Evolutionary conservation across 2,113 vertebrate species (phyloP), one percentile per base, ranked within the genome.

Genomic region (Nansenia antarctica): DNA sequence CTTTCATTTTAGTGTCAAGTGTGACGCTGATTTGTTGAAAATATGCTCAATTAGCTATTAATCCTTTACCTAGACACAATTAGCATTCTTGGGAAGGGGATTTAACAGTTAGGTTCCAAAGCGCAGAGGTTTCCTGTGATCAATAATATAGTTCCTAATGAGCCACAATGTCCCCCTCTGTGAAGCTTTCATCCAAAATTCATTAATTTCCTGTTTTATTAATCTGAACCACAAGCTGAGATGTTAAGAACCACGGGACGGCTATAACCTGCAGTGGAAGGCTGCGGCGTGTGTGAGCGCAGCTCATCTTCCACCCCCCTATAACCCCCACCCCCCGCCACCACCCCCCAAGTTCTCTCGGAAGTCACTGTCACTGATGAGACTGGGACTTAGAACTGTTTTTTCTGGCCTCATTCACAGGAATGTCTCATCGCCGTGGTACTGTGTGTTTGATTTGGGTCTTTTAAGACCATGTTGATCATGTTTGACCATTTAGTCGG

Each of bases 221-320:
- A 52, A 69, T 59, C 53, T 49, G 9, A 31, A 57, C 54, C 42
- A 37, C 52, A 52, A 24, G 22, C 30, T 26, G 54, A n/a, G 54
- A 39, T 70, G 67, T 70, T 57, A 52, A 20, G 8, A 52, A 52
- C 47, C 47, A 52, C 39, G 7, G 39, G 11, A 15, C 39, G 18
- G 39, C 39, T 42, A 87, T 59, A 86, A 88, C 77, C 90, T 76
- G 59, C 78, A 83, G 81, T 62, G 62, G 49, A 67, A 74, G 34
- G 78, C 69, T 74, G 66, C 35, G 0, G 47, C 8, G 47, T 77
- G 68, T 65, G 47, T 72, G 82, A 78, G 72, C 73, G 67, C 3
- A 42, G 11, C 39, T 15, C 39, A 42, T 42, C 39, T 15, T 42
- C 65, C 80, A 71, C 73, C 62, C 49, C 7, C 61, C 66, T n/a